Evolutionary conservation across 2,797 vertebrate genomes (phyloP).

Genomic region (Macropodus opercularis): DNA sequence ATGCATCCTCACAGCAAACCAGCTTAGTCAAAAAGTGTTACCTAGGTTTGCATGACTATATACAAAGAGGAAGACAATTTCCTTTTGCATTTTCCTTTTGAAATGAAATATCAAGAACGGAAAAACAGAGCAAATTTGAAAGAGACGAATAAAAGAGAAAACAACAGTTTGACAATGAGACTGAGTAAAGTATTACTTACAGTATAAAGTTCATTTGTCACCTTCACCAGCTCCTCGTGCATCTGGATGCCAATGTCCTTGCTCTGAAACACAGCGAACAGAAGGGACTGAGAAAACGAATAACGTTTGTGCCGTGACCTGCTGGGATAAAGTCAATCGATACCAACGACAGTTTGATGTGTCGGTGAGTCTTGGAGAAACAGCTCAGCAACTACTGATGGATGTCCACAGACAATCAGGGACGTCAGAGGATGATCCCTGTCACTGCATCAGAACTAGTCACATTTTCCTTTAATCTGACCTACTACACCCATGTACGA

Average conservation of each 20-base stretch:
- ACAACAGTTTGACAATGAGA: constrained; percentile 13
- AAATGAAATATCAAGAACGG: background rate
- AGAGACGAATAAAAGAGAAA: constrained; percentile 9
- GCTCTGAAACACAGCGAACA: constrained; percentile 85
- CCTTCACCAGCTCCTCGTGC: constrained; percentile 97
- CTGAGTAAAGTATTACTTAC: constrained; percentile 84
- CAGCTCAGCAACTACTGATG: background rate
- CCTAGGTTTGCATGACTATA: background rate
- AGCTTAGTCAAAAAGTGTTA: background rate
- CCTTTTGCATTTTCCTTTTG: too few relatives aligned
- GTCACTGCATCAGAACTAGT: background rate
- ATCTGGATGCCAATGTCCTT: constrained; percentile 99
- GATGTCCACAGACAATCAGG: background rate
- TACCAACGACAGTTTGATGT: constrained; percentile 9
- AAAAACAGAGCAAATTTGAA: background rate
- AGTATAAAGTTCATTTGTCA: constrained; percentile 98
- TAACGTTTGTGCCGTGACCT: constrained; percentile 13
- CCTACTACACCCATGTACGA: background rate
- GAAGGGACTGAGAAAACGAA: constrained; percentile 28
- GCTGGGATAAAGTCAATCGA: constrained; percentile 5
- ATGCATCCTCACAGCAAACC: background rate
- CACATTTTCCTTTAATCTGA: background rate
- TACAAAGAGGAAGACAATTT: background rate
- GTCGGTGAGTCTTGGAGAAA: constrained; percentile 16
- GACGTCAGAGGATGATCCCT: constrained; percentile 3